These are phyloP conservation scores for Pogonomyrmex barbatus DNA, from an alignment of 1,140 invertebrate species.

Conservation along the genomic window DNA sequence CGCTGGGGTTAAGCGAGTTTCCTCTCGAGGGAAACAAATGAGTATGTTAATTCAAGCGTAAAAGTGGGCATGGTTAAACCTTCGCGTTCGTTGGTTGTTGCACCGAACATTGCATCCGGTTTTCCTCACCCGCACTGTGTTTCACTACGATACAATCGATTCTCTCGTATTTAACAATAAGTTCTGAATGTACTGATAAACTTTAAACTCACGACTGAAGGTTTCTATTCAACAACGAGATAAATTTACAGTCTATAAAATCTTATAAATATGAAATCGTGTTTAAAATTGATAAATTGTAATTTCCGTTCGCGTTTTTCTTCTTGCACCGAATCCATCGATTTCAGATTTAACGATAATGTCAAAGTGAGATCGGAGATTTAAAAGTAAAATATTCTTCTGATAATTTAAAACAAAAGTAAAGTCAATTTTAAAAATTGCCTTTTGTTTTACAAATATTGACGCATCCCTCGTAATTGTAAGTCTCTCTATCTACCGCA, in stretches of 20 bases:
- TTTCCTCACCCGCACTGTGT: slow-evolving; percentile 8
- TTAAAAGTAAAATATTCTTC: background rate
- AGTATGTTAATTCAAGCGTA: slow-evolving; percentile 74
- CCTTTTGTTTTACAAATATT: background rate
- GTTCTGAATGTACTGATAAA: slow-evolving; percentile 13
- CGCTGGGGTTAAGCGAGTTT: slow-evolving; percentile 41
- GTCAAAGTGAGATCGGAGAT: background rate
- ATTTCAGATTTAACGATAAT: background rate
- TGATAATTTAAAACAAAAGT: background rate
- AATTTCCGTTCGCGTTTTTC: background rate
- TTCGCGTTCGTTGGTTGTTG: slow-evolving; percentile 27
- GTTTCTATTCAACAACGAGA: background rate
- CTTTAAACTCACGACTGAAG: slow-evolving; percentile 8
- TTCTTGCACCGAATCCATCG: background rate
- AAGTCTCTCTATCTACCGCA: background rate
- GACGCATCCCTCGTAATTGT: background rate
- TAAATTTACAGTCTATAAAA: slow-evolving; percentile 16
- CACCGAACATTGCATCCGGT: slow-evolving; percentile 31
- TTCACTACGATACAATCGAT: slow-evolving; percentile 47
- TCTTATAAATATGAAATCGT: background rate
- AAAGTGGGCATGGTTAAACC: slow-evolving; percentile 71
- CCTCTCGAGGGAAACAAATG: slow-evolving; percentile 70
- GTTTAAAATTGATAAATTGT: background rate
- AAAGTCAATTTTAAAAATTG: background rate
- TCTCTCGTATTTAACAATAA: slow-evolving; percentile 25